These are phyloP conservation scores for Drosophila paranaensis DNA, from an alignment of 2,888 invertebrate genomes.

Conservation along the genomic window DNA sequence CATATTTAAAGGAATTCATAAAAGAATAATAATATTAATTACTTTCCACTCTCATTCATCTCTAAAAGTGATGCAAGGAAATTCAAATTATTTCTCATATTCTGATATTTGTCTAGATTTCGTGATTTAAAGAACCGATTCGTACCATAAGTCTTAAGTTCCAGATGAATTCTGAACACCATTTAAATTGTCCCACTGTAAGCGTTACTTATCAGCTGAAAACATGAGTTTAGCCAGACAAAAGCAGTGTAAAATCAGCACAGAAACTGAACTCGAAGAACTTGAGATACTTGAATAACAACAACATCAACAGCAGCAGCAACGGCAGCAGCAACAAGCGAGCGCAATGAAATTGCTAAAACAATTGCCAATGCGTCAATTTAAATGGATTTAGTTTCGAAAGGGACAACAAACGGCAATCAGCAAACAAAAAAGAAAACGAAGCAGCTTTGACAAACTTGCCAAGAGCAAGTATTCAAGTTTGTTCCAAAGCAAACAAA, in stretches of 20 bases:
- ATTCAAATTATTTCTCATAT: no score
- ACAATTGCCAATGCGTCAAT: slow-evolving; percentile 79
- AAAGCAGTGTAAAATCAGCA: slow-evolving; percentile 12
- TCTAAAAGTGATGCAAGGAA: no score
- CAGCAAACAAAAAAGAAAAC: slow-evolving; percentile 5
- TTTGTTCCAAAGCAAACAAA: not conserved
- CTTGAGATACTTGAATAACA: slow-evolving; percentile 28
- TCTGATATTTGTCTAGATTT: no score
- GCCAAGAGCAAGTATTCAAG: slow-evolving; percentile 13
- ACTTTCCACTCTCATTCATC: no score
- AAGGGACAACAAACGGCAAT: slow-evolving; percentile 25
- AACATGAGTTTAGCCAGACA: not conserved
- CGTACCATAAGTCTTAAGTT: no score
- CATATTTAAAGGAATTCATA: no score
- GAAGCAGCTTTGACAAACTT: slow-evolving; percentile 29
- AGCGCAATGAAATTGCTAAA: slow-evolving; percentile 67
- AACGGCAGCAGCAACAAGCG: slow-evolving; percentile 39
- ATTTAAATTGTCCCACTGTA: no score
- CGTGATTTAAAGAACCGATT: no score
- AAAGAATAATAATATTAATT: no score
- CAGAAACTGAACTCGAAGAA: slow-evolving; percentile 23
- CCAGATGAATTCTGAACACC: not conserved
- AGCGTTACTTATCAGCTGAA: not conserved
- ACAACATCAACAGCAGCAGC: no score
- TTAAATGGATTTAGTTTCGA: slow-evolving; percentile 62